These are phyloP conservation scores for Ptiloglossa arizonensis DNA, from an alignment of 1,140 invertebrate genomes.

Conservation along the genomic window DNA sequence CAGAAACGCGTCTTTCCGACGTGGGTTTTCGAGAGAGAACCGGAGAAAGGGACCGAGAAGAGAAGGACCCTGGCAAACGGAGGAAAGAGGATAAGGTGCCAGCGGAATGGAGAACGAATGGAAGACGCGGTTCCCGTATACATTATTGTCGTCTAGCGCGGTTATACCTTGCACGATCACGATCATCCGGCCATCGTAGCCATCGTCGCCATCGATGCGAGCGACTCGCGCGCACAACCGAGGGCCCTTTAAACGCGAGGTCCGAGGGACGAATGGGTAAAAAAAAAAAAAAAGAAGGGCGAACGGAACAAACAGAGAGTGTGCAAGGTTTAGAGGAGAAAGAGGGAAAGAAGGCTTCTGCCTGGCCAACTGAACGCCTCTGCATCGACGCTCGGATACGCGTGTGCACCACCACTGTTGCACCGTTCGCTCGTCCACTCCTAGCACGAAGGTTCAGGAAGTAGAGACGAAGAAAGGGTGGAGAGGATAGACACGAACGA, in stretches of 20 bases:
- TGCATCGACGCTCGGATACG: conserved; percentile 8
- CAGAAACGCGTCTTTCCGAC: conserved; percentile 42
- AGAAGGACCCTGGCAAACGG: background rate
- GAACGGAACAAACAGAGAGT: conserved; percentile 33
- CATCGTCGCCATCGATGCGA: background rate
- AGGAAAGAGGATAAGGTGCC: conserved; percentile 24
- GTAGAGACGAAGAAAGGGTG: conserved; percentile 27
- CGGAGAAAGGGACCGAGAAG: background rate
- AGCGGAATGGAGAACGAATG: conserved; percentile 28
- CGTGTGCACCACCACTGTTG: background rate
- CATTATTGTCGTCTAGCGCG: background rate
- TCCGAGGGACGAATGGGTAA: conserved; percentile 27
- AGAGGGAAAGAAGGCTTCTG: conserved; percentile 1
- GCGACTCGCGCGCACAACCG: too few relatives aligned
- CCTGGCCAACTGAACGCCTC: conserved; percentile 27
- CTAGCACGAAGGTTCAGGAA: conserved; percentile 19
- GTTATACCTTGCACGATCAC: conserved; percentile 34
- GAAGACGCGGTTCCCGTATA: conserved; percentile 7
- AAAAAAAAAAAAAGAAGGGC: conserved; percentile 6
- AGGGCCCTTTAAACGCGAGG: conserved; percentile 25
- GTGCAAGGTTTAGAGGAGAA: conserved; percentile 2
- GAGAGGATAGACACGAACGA: conserved; percentile 19
- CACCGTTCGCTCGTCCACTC: conserved; percentile 32
- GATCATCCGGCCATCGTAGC: conserved; percentile 8
- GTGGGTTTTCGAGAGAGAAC: conserved; percentile 1